Evolutionary conservation across 2,888 invertebrate genomes (phyloP).

Genomic region (Leptothorax acervorum): DNA sequence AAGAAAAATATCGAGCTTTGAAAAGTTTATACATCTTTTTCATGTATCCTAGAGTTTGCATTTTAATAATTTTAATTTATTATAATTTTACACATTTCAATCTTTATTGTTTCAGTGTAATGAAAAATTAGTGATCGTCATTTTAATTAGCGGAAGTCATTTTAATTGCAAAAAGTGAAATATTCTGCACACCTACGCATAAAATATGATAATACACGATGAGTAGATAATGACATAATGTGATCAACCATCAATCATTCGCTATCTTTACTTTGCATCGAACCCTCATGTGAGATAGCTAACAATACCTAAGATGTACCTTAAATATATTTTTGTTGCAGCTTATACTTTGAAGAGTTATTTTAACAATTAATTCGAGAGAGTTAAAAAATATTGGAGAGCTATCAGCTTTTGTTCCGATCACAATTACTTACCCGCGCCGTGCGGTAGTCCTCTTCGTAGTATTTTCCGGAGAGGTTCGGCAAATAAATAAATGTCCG

Average conservation of each 20-base stretch:
- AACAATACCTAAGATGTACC: background rate
- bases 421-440: slow-evolving; percentile 7
- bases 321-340: background rate
- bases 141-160: background rate
- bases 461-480: slow-evolving; percentile 14
- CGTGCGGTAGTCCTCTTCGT: background rate
- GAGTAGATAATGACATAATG: slow-evolving; percentile 24
- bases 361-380: slow-evolving; percentile 10
- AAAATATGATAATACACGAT: background rate
- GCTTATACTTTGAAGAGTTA: background rate
- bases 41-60: background rate
- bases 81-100: background rate
- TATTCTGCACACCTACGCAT: background rate
- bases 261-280: background rate
- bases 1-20: background rate
- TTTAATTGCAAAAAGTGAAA: background rate
- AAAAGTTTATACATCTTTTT: background rate
- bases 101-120: background rate
- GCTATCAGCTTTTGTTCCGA: background rate
- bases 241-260: background rate
- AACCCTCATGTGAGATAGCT: background rate
- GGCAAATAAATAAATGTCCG: slow-evolving; percentile 54
- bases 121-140: background rate
- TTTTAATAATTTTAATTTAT: background rate
- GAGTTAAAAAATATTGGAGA: slow-evolving; percentile 19